A percentile compares a stretch with the other conserved stretches of the same genome.
Evolutionary conservation across 2,113 vertebrate species (phyloP).

Genomic region (Xerus inauris): DNA sequence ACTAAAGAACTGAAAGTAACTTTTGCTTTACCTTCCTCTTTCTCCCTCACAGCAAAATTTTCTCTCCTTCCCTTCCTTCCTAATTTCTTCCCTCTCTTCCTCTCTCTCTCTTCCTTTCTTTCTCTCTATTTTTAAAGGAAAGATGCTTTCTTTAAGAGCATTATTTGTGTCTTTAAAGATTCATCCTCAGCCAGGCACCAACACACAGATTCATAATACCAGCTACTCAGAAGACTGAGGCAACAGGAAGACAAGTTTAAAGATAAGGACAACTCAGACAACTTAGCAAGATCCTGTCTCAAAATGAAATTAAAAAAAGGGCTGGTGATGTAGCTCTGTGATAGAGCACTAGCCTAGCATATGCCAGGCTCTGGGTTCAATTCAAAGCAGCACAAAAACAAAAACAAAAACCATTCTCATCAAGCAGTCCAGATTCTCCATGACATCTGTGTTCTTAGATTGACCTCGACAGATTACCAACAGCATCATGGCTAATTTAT

Average conservation of each 20-base stretch:
- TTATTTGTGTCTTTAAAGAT: background rate
- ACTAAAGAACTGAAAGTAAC: background rate
- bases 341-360: background rate
- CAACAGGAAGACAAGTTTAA: too few relatives aligned
- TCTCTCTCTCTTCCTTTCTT: fast-evolving
- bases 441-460: background rate
- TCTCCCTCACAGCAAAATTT: background rate
- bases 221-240: too few relatives aligned
- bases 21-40: background rate
- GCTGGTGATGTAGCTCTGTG: background rate
- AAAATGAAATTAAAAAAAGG: background rate
- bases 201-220: too few relatives aligned
- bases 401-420: background rate
- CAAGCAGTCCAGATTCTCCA: background rate
- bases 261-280: too few relatives aligned
- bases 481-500: background rate
- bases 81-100: fast-evolving
- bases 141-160: background rate
- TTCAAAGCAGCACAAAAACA: background rate
- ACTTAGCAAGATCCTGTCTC: too few relatives aligned
- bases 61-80: fast-evolving
- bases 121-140: background rate
- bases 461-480: background rate
- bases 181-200: too few relatives aligned
- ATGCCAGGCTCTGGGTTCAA: background rate